Percentiles rank a stretch among this genome's conserved stretches.
phyloP scores from a whole-genome alignment of 2,797 vertebrate species.

The Peromyscus nudipes region DNA sequence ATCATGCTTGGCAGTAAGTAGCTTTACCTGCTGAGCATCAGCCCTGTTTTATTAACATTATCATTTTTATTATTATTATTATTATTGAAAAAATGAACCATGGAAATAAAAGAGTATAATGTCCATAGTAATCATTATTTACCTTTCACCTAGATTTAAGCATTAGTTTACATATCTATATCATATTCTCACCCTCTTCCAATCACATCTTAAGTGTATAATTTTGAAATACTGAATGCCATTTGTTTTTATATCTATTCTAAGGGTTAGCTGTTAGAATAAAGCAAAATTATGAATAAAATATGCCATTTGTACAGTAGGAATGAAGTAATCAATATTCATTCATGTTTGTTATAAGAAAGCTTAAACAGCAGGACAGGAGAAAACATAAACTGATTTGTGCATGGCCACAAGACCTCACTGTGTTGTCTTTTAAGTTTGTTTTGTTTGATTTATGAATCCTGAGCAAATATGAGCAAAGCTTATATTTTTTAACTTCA shows the following conservation, averaged over 20 bases:
- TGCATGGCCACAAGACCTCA: neutral
- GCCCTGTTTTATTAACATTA: neutral
- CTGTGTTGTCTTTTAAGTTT: neutral
- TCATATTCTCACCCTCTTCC: neutral
- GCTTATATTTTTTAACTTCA: neutral
- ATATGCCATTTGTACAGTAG: constrained; percentile 46
- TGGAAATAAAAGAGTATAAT: neutral
- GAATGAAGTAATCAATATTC: neutral
- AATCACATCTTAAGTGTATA: neutral
- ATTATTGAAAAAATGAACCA: constrained; percentile 16
- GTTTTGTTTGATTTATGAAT: neutral
- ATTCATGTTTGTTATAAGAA: neutral
- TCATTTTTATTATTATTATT: neutral
- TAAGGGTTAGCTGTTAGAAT: constrained; percentile 58
- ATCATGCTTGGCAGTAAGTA: neutral
- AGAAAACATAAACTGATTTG: neutral
- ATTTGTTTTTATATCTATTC: constrained; percentile 2
- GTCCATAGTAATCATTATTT: neutral
- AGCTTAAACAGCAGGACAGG: neutral
- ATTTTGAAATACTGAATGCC: constrained; percentile 26
- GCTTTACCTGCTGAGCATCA: neutral
- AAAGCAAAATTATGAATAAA: neutral
- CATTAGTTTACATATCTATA: neutral
- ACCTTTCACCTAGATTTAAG: neutral
- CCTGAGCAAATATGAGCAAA: neutral